Evolutionary conservation across 1,140 invertebrate genomes (phyloP).

Genomic region (Ylistrum balloti): DNA sequence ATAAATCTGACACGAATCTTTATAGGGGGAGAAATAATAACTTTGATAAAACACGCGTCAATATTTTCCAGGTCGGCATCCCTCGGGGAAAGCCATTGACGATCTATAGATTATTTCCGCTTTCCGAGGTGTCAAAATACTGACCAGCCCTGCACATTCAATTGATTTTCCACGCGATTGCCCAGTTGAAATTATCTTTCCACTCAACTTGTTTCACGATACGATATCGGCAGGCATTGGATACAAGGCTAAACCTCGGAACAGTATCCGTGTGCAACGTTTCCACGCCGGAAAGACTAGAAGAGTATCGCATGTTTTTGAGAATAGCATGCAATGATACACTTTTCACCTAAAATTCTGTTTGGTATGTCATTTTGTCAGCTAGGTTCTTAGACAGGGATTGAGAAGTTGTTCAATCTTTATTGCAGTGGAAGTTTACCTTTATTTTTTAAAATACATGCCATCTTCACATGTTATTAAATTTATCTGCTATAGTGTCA

Average conservation of each 20-base stretch:
- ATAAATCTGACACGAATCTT: constrained; percentile 39
- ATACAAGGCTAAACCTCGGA: neutral
- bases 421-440: no score
- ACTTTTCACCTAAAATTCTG: no score
- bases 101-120: constrained; percentile 3
- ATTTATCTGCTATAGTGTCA: no score
- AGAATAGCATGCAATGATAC: no score
- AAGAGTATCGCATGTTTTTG: no score
- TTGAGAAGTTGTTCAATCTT: no score
- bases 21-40: constrained; percentile 34
- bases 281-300: neutral
- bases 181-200: constrained; percentile 33
- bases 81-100: neutral
- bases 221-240: neutral
- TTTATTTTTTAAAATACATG: no score
- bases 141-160: constrained; percentile 17
- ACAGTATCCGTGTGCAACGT: neutral
- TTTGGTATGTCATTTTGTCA: no score
- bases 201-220: neutral
- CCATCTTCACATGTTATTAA: no score
- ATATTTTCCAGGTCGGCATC: constrained; percentile 32
- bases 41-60: neutral
- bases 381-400: neutral
- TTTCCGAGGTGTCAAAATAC: constrained; percentile 15
- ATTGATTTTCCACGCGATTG: constrained; percentile 22